A percentile compares a stretch with the other conserved stretches of the same genome.
Evolutionary conservation across 2,888 invertebrate genomes (phyloP).

Genomic region (Drosophila pseudotalamancana): DNA sequence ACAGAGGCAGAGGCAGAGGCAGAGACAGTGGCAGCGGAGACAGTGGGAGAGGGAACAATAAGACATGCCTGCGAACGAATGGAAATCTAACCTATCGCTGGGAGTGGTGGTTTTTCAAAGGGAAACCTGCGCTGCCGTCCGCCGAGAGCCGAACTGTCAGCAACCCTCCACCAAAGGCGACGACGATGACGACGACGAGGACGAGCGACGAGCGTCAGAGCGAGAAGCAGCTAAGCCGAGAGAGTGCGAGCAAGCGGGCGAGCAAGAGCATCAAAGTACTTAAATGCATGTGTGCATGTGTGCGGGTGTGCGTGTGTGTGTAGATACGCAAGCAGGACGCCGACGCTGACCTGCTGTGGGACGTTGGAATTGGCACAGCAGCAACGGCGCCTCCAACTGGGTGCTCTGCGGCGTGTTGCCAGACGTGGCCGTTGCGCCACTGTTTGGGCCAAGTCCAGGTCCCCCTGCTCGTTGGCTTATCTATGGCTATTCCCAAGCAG

Average conservation of each 20-base stretch:
- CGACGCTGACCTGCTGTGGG: slow-evolving; percentile 53
- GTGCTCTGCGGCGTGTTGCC: slow-evolving; percentile 21
- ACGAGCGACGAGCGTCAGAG: slow-evolving; percentile 19
- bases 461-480: slow-evolving; percentile 44
- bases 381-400: slow-evolving; percentile 37
- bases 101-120: slow-evolving; percentile 69
- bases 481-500: slow-evolving; percentile 53
- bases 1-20: too few relatives aligned
- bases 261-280: slow-evolving; percentile 1
- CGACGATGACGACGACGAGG: slow-evolving; percentile 29
- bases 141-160: slow-evolving; percentile 77
- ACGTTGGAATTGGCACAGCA: slow-evolving; percentile 68
- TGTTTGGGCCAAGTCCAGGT: slow-evolving; percentile 40
- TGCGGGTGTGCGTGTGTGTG: slow-evolving; percentile 4
- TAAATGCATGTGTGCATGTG: not conserved
- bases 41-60: too few relatives aligned
- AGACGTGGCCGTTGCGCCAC: slow-evolving; percentile 34
- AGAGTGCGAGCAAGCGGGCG: slow-evolving; percentile 7
- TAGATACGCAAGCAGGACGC: slow-evolving; percentile 11
- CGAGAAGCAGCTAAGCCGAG: not conserved
- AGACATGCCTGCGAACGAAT: slow-evolving; percentile 52
- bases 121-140: slow-evolving; percentile 55
- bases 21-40: too few relatives aligned
- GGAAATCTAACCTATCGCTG: slow-evolving; percentile 75
- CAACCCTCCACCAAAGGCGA: slow-evolving; percentile 59